Conservation (phyloP, 2,797 vertebrate species). For the Parambassis ranga region DNA sequence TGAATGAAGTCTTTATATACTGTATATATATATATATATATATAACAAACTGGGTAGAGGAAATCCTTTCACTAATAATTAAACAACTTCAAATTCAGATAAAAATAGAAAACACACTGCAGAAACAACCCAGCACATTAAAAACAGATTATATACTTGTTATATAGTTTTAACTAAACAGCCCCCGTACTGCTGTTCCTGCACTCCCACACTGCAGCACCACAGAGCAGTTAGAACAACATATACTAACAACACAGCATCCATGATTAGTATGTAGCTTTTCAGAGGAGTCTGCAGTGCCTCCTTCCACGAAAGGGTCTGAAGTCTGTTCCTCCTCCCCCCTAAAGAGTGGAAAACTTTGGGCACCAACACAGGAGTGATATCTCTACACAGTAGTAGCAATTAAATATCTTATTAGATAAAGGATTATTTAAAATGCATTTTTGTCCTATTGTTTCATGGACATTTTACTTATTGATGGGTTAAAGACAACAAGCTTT, state of each 20-base stretch:
- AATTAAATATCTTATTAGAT: neutral
- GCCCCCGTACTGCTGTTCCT: conserved; percentile 12
- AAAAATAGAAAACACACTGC: conserved; percentile 51
- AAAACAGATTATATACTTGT: conserved; percentile 50
- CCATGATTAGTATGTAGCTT: conserved; percentile 9
- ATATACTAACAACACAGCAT: conserved; percentile 40
- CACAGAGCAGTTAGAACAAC: conserved; percentile 30
- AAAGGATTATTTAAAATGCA: neutral
- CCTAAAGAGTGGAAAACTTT: neutral
- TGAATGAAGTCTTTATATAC: conserved; percentile 20
- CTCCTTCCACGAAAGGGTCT: neutral
- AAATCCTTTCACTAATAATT: conserved; percentile 44
- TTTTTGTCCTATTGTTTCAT: neutral
- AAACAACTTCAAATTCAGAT: conserved; percentile 52
- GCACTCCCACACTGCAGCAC: conserved; percentile 27
- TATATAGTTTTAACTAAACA: conserved; percentile 44
- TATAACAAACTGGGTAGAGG: conserved; percentile 39
- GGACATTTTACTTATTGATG: no score
- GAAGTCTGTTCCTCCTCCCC: neutral
- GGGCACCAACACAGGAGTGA: neutral
- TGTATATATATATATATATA: conserved; percentile 19
- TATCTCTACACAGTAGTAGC: neutral
- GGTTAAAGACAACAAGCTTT: no score
- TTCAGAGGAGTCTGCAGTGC: neutral
- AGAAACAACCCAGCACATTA: conserved; percentile 48